phyloP scores from a whole-genome alignment of 2,797 vertebrate species.

The Xenops minutus region DNA sequence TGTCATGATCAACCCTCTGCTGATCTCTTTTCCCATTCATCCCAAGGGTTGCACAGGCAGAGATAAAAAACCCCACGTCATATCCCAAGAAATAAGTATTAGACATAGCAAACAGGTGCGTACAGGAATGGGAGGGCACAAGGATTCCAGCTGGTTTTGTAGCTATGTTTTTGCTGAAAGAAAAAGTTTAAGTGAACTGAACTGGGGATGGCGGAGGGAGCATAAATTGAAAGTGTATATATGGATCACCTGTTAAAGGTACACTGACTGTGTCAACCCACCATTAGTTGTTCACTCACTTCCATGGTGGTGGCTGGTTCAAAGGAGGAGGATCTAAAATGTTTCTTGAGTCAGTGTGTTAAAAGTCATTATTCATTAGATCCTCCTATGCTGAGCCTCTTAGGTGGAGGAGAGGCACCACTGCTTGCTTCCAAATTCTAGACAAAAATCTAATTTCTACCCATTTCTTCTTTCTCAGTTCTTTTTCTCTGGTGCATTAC shows the following conservation, averaged over 20 bases:
- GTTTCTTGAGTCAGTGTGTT: not conserved
- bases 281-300: not conserved
- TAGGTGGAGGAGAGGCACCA: not conserved
- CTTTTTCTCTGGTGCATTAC: not conserved
- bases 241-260: not conserved
- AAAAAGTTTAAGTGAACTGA: not conserved
- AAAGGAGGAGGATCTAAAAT: not conserved
- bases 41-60: not conserved
- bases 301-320: not conserved
- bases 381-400: not conserved
- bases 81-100: not conserved
- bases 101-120: not conserved
- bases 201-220: not conserved
- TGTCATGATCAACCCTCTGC: not conserved
- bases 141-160: not conserved
- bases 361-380: not conserved
- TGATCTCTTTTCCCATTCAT: not conserved
- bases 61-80: not conserved
- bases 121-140: not conserved
- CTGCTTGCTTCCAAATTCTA: not conserved
- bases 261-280: not conserved
- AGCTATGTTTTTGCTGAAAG: not conserved
- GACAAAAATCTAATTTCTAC: not conserved
- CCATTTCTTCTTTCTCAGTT: not conserved
- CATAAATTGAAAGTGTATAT: not conserved